Percentiles rank a stretch among this genome's conserved stretches.
Evolutionary conservation across 2,888 invertebrate species (phyloP).

Genomic region (Apodemia zela): DNA sequence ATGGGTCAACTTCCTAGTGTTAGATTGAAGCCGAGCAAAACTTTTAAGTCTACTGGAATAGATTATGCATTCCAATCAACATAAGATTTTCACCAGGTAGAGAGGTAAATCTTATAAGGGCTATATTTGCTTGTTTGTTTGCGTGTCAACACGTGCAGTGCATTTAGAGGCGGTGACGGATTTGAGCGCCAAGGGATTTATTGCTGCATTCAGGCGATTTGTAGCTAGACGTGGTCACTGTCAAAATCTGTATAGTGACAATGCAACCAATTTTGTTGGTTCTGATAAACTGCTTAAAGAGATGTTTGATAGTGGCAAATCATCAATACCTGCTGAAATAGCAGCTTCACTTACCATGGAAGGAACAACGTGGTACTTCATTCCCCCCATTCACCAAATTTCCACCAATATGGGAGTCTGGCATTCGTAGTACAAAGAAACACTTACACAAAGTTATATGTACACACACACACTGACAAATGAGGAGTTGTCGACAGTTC

Average conservation of each 20-base stretch:
- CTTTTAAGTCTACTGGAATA: slow-evolving; percentile 28
- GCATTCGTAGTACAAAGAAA: too few relatives aligned
- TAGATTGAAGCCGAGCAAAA: slow-evolving; percentile 24
- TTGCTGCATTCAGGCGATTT: slow-evolving; percentile 26
- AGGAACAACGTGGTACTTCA: slow-evolving; percentile 18
- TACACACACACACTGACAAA: too few relatives aligned
- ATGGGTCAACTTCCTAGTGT: slow-evolving; percentile 32
- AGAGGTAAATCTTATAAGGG: slow-evolving; percentile 27
- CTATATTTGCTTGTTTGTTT: slow-evolving; percentile 18
- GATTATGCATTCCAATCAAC: slow-evolving; percentile 30
- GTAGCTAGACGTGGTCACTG: slow-evolving; percentile 24
- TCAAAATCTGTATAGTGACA: slow-evolving; percentile 22
- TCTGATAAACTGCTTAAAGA: slow-evolving; percentile 11
- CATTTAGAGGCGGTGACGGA: slow-evolving; percentile 29
- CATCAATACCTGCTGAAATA: slow-evolving; percentile 15
- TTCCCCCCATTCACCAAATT: neutral
- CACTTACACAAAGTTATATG: too few relatives aligned
- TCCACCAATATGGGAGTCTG: too few relatives aligned
- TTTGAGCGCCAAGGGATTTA: slow-evolving; percentile 32
- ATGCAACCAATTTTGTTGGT: slow-evolving; percentile 20
- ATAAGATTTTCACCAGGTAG: slow-evolving; percentile 29
- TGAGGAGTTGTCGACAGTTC: too few relatives aligned
- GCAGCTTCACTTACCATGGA: slow-evolving; percentile 4
- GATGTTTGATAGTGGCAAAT: slow-evolving; percentile 10
- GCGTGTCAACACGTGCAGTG: slow-evolving; percentile 26